Conservation (phyloP, 2,113 vertebrate species). For the Gnathochromis pfefferi region DNA sequence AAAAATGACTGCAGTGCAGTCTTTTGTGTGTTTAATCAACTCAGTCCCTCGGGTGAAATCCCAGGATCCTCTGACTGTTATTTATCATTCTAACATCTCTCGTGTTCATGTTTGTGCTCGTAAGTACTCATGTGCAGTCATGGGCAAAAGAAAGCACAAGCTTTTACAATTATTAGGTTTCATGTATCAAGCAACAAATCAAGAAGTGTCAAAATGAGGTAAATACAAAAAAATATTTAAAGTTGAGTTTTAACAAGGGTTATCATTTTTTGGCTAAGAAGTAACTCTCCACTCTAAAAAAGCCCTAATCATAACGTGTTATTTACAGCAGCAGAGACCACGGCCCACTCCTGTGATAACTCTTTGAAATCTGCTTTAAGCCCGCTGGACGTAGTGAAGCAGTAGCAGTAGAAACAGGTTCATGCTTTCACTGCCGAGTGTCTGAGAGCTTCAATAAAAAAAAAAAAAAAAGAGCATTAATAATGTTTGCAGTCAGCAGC, state of each 20-base stretch:
- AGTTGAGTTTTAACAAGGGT: accelerated
- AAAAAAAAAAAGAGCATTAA: neutral
- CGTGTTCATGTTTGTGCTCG: accelerated
- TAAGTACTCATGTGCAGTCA: accelerated
- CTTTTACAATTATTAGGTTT: neutral
- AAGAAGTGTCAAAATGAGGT: accelerated
- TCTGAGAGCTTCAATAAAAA: neutral
- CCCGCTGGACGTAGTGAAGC: accelerated
- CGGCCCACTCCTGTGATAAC: accelerated
- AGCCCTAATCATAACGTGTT: neutral
- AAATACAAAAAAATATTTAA: accelerated
- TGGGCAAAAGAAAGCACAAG: accelerated
- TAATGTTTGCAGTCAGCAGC: neutral
- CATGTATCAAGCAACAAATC: accelerated
- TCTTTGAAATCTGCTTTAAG: neutral
- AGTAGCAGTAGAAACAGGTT: neutral
- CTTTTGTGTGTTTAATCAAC: accelerated
- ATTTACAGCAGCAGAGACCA: neutral
- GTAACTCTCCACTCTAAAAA: accelerated
- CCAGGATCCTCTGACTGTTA: neutral
- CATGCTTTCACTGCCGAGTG: accelerated
- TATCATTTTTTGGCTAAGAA: neutral
- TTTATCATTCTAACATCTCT: accelerated
- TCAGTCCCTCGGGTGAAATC: accelerated
- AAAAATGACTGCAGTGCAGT: neutral